Conservation (phyloP, 2,113 vertebrate genomes). For the Leptocoma aspasia region DNA sequence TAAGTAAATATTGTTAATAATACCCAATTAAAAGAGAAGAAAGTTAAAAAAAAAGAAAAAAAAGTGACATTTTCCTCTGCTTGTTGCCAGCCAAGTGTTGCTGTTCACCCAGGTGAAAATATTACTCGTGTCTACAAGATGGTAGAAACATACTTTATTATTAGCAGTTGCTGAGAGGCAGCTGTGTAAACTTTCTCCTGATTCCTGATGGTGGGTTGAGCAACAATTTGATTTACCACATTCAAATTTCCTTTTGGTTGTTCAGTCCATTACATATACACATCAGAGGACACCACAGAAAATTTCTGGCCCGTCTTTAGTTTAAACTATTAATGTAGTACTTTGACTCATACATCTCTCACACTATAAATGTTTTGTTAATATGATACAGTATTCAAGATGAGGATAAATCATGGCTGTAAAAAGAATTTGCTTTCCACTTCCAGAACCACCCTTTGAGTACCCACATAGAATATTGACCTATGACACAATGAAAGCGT, state of each 20-base stretch:
- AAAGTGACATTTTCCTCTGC: neutral
- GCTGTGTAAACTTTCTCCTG: conserved; percentile 9
- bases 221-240: conserved; percentile 23
- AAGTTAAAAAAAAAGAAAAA: neutral
- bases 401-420: neutral
- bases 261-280: neutral
- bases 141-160: neutral
- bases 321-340: conserved; percentile 16
- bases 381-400: neutral
- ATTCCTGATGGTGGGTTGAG: neutral
- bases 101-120: neutral
- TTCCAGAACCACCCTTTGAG: neutral
- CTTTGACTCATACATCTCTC: neutral
- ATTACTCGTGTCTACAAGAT: neutral
- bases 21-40: neutral
- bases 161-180: neutral
- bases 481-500: neutral
- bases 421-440: neutral
- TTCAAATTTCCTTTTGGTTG: neutral
- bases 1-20: neutral
- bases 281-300: neutral
- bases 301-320: neutral
- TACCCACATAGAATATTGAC: neutral
- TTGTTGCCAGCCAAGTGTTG: neutral
- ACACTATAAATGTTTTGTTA: conserved; percentile 53